These are phyloP conservation scores for Scartelaos histophorus DNA, from an alignment of 2,113 vertebrate species.

Conservation along the genomic window DNA sequence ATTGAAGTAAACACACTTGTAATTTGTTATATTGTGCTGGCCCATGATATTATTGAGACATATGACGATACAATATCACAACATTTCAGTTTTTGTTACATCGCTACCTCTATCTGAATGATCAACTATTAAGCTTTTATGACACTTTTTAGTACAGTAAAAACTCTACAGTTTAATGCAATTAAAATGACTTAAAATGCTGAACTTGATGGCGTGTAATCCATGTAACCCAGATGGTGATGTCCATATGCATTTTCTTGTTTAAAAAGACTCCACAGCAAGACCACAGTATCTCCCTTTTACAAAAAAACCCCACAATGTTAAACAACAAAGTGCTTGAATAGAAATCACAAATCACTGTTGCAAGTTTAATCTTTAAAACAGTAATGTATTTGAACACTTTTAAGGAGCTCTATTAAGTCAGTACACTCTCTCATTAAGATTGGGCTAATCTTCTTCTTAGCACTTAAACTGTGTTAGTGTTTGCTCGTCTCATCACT, in stretches of 20 bases:
- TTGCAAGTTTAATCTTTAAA: conserved; percentile 11
- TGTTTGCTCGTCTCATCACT: conserved; percentile 42
- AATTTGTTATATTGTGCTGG: too few species aligned
- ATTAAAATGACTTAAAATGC: neutral
- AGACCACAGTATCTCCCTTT: neutral
- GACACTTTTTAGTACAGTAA: too few species aligned
- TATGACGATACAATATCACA: too few species aligned
- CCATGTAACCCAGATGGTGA: neutral
- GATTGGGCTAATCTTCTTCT: conserved; percentile 19
- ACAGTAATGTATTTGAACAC: neutral
- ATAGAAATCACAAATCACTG: conserved; percentile 1
- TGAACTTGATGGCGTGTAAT: neutral
- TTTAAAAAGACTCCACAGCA: neutral
- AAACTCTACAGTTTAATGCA: too few species aligned
- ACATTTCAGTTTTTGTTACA: too few species aligned
- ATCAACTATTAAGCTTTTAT: too few species aligned
- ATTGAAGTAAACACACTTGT: too few species aligned
- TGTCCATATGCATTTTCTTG: neutral
- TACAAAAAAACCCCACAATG: neutral
- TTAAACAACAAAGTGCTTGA: neutral
- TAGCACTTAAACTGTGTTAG: conserved; percentile 27
- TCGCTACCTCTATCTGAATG: too few species aligned
- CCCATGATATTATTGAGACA: too few species aligned
- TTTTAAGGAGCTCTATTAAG: conserved; percentile 10
- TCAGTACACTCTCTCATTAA: conserved; percentile 20